phyloP scores from a whole-genome alignment of 2,113 vertebrate genomes.

The Anseranas semipalmata region DNA sequence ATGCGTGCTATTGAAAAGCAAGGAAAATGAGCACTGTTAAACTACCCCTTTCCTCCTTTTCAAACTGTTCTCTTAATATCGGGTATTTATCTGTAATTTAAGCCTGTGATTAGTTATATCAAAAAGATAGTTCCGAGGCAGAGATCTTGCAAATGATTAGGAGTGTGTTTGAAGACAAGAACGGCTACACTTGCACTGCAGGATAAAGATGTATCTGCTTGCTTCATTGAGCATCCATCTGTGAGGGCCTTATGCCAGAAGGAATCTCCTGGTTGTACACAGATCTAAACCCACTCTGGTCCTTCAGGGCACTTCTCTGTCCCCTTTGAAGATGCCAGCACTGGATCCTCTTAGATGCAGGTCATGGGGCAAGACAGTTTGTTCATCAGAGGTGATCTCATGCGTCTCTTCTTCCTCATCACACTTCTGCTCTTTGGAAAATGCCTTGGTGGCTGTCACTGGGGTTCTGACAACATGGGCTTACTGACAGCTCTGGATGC shows the following conservation, averaged over 20 bases:
- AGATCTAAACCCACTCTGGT: not conserved
- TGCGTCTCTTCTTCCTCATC: not conserved
- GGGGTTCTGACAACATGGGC: not conserved
- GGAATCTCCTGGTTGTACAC: not conserved
- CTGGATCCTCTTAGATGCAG: not conserved
- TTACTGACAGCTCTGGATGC: not conserved
- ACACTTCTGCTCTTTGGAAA: not conserved
- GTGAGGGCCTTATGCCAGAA: not conserved
- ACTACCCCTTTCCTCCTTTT: conserved; percentile 29
- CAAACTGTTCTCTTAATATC: conserved; percentile 41
- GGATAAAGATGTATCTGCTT: not conserved
- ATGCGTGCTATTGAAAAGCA: conserved; percentile 23
- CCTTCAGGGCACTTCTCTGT: not conserved
- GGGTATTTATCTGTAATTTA: conserved; percentile 65
- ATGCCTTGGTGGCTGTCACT: not conserved
- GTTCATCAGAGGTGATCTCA: not conserved
- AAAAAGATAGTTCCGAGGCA: conserved; percentile 56
- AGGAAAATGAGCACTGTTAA: conserved; percentile 28
- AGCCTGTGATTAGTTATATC: conserved; percentile 64
- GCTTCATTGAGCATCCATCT: conserved; percentile 8
- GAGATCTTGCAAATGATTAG: conserved; percentile 56
- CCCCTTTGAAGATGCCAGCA: not conserved
- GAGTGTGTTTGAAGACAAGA: conserved; percentile 31
- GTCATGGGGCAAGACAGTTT: not conserved
- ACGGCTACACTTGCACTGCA: not conserved